Evolutionary conservation across 2,888 invertebrate genomes (phyloP), one percentile per base, ranked within the genome.

Genomic region (Drepana falcataria): DNA sequence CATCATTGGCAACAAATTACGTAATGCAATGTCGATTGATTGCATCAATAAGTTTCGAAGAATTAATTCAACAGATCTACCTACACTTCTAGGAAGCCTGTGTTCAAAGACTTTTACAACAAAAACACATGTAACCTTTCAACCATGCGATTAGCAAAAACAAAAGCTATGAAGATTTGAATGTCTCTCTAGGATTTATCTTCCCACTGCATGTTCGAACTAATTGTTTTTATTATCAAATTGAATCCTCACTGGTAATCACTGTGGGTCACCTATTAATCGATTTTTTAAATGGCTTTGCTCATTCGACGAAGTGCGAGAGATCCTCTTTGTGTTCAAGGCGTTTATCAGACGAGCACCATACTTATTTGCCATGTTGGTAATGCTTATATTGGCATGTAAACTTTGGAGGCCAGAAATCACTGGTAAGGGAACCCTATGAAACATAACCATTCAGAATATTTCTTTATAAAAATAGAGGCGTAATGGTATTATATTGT

Each of bases 401-500:
- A 37, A 37, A 37, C 37, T 37, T 47, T 34, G 52, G 52, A 57
- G 71, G 48, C 55, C 63, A 63, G 59, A 49, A 9, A 48, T 48
- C n/a, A 52, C 34, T 70, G 67, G 67, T 35, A 51, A 35, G 35
- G 1, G 54, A 58, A 54, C 69, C 65, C 67, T 61, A 60, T 61
- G 58, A 55, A 64, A 61, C 47, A 53, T 51, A 59, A 59, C 62
- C 63, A 63, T 66, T 63, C 64, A 59, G 61, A 60, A 63, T 64
- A 63, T 57, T 65, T 67, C 21, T 71, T 64, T 66, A 7, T 59
- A 65, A 66, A 65, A 66, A 65, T 57, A 55, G 48, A 64, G 63
- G 60, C 59, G 63, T 72, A 68, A 65, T 69, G 66, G 69, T 69
- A 69, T 69, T 64, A 56, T 63, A 55, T 58, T 65, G 64, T 63